These are phyloP conservation scores for Caenorhabditis sp. DNA, from an alignment of 2,888 invertebrate species.

Conservation along the genomic window DNA sequence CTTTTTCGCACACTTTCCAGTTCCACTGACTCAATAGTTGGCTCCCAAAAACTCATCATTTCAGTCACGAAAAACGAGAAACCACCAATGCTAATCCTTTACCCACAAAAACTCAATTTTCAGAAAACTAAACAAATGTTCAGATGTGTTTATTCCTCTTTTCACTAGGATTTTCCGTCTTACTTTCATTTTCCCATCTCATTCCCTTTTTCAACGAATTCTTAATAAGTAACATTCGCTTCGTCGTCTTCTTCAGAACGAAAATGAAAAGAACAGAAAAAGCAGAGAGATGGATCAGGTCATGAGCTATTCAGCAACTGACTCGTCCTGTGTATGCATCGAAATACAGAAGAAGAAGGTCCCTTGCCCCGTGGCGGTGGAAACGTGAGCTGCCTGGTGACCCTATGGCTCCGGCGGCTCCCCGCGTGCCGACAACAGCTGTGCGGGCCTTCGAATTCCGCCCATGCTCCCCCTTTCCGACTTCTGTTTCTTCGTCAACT, in stretches of 20 bases:
- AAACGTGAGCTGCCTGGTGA: too few relatives aligned
- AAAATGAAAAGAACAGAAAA: too few relatives aligned
- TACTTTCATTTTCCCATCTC: background rate
- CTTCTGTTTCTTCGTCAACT: constrained; percentile 29
- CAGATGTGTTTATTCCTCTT: background rate
- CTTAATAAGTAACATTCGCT: background rate
- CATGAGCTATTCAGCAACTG: too few relatives aligned
- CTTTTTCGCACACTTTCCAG: constrained; percentile 11
- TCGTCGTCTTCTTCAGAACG: too few relatives aligned
- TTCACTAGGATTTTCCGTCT: constrained; percentile 8
- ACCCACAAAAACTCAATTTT: background rate
- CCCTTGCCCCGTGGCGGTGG: too few relatives aligned
- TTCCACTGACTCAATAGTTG: background rate
- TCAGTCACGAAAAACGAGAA: too few relatives aligned
- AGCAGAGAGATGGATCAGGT: too few relatives aligned
- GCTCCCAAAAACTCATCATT: constrained; percentile 20
- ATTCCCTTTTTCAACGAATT: background rate
- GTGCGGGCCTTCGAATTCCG: constrained; percentile 4
- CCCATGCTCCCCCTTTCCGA: background rate
- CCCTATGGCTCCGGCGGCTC: background rate
- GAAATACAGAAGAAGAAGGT: too few relatives aligned
- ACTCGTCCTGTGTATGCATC: too few relatives aligned
- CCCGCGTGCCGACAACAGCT: constrained; percentile 23
- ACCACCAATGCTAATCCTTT: background rate
- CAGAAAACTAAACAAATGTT: constrained; percentile 25